Conservation (phyloP, 1,140 invertebrate species). For the Drosophila sucinea region DNA sequence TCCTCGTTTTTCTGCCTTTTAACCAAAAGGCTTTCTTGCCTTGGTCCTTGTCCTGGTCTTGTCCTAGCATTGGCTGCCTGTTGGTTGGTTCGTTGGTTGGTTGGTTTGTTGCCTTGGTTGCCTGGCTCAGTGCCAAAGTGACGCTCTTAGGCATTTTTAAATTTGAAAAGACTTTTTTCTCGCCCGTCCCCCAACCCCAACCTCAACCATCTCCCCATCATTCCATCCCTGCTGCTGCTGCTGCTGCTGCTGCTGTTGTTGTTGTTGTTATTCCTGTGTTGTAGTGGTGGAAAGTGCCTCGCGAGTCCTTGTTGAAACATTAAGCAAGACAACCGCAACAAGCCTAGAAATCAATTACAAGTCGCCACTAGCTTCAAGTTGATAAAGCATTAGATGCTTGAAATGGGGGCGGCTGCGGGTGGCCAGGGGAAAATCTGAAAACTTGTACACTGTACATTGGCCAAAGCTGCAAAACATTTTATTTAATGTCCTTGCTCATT, state of each 20-base stretch:
- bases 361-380: conserved; percentile 43
- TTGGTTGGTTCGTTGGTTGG: conserved; percentile 6
- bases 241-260: not conserved
- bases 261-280: not conserved
- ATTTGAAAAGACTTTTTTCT: conserved; percentile 67
- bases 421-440: conserved; percentile 2
- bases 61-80: conserved; percentile 32
- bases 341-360: conserved; percentile 74
- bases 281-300: conserved; percentile 11
- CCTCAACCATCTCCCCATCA: not conserved
- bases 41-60: conserved; percentile 40
- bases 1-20: conserved; percentile 60
- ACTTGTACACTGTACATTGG: conserved; percentile 5
- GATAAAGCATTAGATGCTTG: conserved; percentile 16
- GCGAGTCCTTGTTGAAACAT: conserved; percentile 54
- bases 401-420: not conserved
- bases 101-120: conserved; percentile 34
- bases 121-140: conserved; percentile 70
- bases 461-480: conserved; percentile 25
- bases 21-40: conserved; percentile 49
- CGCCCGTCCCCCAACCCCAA: not conserved
- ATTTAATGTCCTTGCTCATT: conserved; percentile 77
- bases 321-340: conserved; percentile 44
- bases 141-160: conserved; percentile 79
- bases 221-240: not conserved